phyloP scores from a whole-genome alignment of 2,797 vertebrate species.

The Saxicola maurus region DNA sequence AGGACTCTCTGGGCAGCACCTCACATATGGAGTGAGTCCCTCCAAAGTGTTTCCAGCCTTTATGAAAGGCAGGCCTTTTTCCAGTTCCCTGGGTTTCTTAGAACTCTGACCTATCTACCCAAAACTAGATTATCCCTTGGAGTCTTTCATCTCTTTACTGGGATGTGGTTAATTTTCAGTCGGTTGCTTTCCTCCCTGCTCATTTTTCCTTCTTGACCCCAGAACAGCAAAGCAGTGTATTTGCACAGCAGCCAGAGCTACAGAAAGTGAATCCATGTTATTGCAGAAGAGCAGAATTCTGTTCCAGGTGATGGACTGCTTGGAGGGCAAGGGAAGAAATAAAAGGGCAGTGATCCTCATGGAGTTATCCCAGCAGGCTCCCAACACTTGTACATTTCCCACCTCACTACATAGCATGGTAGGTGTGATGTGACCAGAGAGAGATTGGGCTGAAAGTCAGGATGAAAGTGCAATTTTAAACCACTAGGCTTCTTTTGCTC shows the following conservation, averaged over 20 bases:
- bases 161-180: neutral
- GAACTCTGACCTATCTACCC: neutral
- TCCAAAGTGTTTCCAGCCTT: neutral
- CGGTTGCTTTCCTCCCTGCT: neutral
- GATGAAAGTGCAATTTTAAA: neutral
- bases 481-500: neutral
- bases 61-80: neutral
- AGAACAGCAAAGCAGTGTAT: neutral
- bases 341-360: neutral
- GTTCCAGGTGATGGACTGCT: neutral
- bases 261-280: neutral
- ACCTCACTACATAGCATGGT: neutral
- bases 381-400: accelerated
- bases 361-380: neutral
- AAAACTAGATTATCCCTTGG: neutral
- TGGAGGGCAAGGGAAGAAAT: neutral
- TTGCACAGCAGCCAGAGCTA: neutral
- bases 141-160: neutral
- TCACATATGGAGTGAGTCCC: neutral
- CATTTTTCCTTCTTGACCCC: neutral
- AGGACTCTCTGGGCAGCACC: neutral
- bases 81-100: neutral
- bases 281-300: neutral
- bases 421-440: neutral
- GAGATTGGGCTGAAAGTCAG: neutral